Base-by-base conservation (phyloP, 2,888 invertebrate genomes). In the Trypoxylon attenuatum region DNA sequence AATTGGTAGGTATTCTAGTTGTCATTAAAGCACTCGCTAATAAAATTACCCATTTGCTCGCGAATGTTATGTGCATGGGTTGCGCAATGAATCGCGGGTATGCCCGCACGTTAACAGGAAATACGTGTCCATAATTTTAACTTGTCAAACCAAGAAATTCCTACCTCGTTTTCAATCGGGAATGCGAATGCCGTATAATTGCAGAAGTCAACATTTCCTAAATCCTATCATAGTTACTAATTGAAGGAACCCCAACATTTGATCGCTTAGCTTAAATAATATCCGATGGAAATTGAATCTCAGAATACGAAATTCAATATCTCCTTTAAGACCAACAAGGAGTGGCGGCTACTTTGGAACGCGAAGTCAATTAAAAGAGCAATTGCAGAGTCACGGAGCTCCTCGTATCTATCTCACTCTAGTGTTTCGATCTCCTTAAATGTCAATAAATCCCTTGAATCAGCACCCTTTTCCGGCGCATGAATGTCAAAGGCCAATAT, bases 91-190 rank as follows among this genome's bases (percentile, higher is more conserved):
- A 46, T 27, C 5, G 16, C 10, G 46, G 5, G 27, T 27, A 27
- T 46, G 16, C 10, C 16, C n/a, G 25, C 46, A 46, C 46, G 13
- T 49, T 52, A 52, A 22, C 42, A 25, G 41, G 52, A 52, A 52
- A 52, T 52, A 52, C 42, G 52, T 42, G 27, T 10, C 16, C n/a
- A 27, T 52, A 25, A 41, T 52, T 52, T 27, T 46, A 46, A 13
- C 18, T 15, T 16, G 5, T 16, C 41, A 18, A n/a, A n/a, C n/a
- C n/a, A n/a, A n/a, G n/a, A n/a, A n/a, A n/a, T n/a, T n/a, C n/a
- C n/a, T n/a, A n/a, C n/a, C n/a, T n/a, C n/a, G n/a, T n/a, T n/a
- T n/a, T n/a, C n/a, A n/a, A n/a, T n/a, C n/a, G n/a, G n/a, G n/a
- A n/a, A n/a, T n/a, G n/a, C n/a, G n/a, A n/a, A n/a, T n/a, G n/a